Evolutionary conservation across 2,797 vertebrate genomes (phyloP).

Genomic region (Cyprinodon diabolis): DNA sequence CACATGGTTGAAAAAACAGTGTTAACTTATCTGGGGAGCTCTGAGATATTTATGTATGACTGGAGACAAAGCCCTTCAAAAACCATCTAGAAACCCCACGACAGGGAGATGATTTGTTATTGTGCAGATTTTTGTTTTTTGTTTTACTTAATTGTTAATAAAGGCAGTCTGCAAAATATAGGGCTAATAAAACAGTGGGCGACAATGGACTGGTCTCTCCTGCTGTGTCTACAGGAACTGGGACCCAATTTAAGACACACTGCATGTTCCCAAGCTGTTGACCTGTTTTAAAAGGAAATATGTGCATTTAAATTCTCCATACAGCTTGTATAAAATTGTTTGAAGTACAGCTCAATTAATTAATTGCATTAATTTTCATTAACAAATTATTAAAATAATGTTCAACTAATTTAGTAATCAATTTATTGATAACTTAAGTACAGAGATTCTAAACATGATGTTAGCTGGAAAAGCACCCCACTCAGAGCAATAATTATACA

Average conservation of each 20-base stretch:
- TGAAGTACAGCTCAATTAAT: no score
- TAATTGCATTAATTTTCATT: no score
- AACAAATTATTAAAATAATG: no score
- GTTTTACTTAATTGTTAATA: slow-evolving; percentile 33
- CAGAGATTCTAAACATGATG: no score
- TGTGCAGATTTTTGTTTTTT: not conserved
- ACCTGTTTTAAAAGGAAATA: not conserved
- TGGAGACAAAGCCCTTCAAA: slow-evolving; percentile 3
- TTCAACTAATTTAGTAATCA: no score
- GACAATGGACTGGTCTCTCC: slow-evolving; percentile 8
- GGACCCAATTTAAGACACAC: not conserved
- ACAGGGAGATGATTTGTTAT: not conserved
- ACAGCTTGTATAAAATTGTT: not conserved
- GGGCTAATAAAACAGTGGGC: slow-evolving; percentile 8
- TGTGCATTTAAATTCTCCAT: slow-evolving; percentile 7
- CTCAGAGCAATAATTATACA: no score
- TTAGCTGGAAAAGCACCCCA: no score
- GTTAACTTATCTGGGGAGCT: slow-evolving; percentile 9
- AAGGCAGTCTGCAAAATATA: slow-evolving; percentile 39
- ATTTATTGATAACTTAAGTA: no score
- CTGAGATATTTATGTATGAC: slow-evolving; percentile 4
- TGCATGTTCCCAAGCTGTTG: slow-evolving; percentile 3
- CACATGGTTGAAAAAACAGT: not conserved
- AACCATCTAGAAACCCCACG: slow-evolving; percentile 16
- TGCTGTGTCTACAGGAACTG: slow-evolving; percentile 27